A percentile compares a stretch with the other conserved stretches of the same genome.
Evolutionary conservation across 2,797 vertebrate species (phyloP).

Genomic region (Tamandua tetradactyla): DNA sequence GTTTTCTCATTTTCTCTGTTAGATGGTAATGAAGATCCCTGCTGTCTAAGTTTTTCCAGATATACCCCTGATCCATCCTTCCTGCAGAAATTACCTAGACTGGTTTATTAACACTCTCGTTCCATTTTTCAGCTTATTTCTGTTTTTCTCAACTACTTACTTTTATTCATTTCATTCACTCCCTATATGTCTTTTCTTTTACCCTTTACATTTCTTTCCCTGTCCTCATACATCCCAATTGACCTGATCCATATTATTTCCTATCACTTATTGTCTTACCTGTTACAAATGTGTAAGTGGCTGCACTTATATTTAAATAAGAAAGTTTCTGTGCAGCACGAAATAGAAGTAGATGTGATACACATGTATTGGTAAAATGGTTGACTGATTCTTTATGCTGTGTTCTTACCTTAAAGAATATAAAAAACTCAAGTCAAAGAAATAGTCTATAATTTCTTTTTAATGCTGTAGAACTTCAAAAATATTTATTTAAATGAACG

Average conservation of each 20-base stretch:
- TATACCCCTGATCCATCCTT: neutral
- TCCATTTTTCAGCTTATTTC: neutral
- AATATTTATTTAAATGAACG: neutral
- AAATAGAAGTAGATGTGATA: neutral
- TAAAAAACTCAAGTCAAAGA: slow-evolving; percentile 29
- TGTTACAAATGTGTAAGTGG: neutral
- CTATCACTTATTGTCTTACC: neutral
- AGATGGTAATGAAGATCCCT: neutral
- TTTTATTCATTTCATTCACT: neutral
- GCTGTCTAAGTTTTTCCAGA: slow-evolving; percentile 1
- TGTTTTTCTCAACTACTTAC: neutral
- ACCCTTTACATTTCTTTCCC: slow-evolving; percentile 1
- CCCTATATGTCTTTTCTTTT: neutral
- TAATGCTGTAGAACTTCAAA: slow-evolving; percentile 27
- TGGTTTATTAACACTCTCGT: neutral
- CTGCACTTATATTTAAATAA: slow-evolving; percentile 25
- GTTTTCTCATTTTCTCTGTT: neutral
- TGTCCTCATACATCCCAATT: neutral
- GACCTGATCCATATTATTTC: neutral
- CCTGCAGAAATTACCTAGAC: neutral
- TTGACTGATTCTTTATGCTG: neutral
- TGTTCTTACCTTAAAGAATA: neutral
- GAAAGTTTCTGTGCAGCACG: neutral
- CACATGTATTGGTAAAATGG: neutral
- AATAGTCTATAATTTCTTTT: neutral